Evolutionary conservation across 2,888 invertebrate genomes (phyloP), one percentile per base, ranked within the genome.

Genomic region (Philereme transversata): DNA sequence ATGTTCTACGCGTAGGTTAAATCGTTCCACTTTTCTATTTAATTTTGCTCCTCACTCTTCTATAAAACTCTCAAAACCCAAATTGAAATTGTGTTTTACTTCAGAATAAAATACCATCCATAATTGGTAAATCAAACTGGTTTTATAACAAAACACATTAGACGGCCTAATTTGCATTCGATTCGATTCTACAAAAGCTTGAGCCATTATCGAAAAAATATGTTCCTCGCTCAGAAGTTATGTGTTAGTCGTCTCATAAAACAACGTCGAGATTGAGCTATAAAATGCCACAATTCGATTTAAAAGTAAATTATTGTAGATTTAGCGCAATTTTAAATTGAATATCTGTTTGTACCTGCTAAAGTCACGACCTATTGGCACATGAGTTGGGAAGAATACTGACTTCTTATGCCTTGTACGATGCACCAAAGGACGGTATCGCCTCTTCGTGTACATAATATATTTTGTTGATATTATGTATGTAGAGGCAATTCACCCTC

Each of bases 271-370:
- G 74, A 78, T 79, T 74, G 77, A 77, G 77, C 77, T 72, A 78
- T 79, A 77, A 79, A 79, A 79, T 64, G 77, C 78, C 78, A 76
- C 83, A 81, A 81, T 78, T 82, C 80, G 80, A 86, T 85, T 86
- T 76, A 78, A 83, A 83, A 79, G 74, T 81, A 81, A 85, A 83
- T 87, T 84, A 84, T 83, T 82, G 81, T 78, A 81, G 82, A 87
- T 81, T 86, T 85, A 83, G 82, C 76, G 82, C 79, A 77, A 78
- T 79, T 75, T 79, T 86, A 84, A 87, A 88, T 88, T 87, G 85
- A 88, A 88, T 87, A 87, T 83, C 79, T 79, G 79, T 74, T 78
- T 74, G 78, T 84, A 87, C 38, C 6, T 38, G 6, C 5, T 38
- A 7, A 4, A 4, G 38, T 38, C 3, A 6, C 8, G 38, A 38